These are phyloP conservation scores for Vombatus ursinus DNA, from an alignment of 2,113 vertebrate genomes.

Conservation along the genomic window DNA sequence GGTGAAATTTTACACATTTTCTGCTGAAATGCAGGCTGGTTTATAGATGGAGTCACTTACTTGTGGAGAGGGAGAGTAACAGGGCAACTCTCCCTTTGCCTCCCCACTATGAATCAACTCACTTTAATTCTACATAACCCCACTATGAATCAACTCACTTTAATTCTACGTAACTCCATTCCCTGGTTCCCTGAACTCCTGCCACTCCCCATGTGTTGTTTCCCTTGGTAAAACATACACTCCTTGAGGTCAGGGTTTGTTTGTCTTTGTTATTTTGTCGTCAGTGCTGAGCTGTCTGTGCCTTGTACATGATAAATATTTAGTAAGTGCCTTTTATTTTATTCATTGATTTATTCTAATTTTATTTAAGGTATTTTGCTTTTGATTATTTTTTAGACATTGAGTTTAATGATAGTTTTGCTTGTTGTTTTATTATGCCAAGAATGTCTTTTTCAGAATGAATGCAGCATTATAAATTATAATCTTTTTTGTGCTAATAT, in stretches of 20 bases:
- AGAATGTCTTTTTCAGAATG: neutral
- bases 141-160: neutral
- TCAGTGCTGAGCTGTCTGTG: neutral
- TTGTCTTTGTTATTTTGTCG: neutral
- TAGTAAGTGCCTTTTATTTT: neutral
- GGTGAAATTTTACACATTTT: neutral
- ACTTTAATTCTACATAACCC: neutral
- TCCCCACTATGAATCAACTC: neutral
- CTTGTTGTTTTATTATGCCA: constrained; percentile 45
- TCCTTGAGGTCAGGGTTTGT: neutral
- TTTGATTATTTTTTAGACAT: constrained; percentile 28
- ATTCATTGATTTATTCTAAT: neutral
- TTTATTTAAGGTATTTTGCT: neutral
- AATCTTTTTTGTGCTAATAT: constrained; percentile 7
- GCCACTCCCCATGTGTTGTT: neutral
- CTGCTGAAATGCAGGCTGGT: neutral
- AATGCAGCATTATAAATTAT: neutral
- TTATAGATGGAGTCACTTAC: neutral
- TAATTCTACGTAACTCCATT: neutral
- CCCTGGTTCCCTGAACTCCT: neutral
- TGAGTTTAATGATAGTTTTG: constrained; percentile 29
- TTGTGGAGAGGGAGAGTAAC: neutral
- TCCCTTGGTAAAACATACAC: neutral
- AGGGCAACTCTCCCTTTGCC: neutral
- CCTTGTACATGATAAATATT: neutral